Conservation (phyloP, 2,888 invertebrate genomes). For the Machimus rusticus region DNA sequence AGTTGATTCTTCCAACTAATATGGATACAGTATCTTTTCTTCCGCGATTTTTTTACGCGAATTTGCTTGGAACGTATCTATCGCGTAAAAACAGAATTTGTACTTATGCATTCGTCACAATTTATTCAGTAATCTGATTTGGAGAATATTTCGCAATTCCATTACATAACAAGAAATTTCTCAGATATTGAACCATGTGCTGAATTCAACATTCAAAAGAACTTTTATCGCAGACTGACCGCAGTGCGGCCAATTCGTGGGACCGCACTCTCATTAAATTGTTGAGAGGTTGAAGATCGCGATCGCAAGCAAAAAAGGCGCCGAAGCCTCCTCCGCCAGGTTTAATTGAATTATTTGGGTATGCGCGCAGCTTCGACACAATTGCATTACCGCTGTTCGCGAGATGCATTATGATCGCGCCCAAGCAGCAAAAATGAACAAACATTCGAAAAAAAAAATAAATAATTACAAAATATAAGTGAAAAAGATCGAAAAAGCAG, state of each 20-base stretch:
- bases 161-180: neutral
- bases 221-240: neutral
- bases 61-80: no score
- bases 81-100: no score
- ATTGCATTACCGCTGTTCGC: neutral
- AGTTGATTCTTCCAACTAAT: no score
- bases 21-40: no score
- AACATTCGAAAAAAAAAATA: neutral
- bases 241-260: neutral
- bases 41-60: no score
- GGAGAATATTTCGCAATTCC: neutral
- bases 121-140: no score
- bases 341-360: conserved; percentile 1
- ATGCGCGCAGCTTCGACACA: neutral
- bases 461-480: neutral
- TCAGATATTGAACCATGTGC: neutral
- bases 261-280: neutral
- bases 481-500: neutral
- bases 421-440: neutral
- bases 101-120: no score
- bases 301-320: neutral
- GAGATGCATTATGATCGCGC: neutral
- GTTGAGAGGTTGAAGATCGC: neutral
- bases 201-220: neutral
- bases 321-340: neutral